Evolutionary conservation across 2,797 vertebrate species (phyloP).

Genomic region (Lagodon rhomboides): DNA sequence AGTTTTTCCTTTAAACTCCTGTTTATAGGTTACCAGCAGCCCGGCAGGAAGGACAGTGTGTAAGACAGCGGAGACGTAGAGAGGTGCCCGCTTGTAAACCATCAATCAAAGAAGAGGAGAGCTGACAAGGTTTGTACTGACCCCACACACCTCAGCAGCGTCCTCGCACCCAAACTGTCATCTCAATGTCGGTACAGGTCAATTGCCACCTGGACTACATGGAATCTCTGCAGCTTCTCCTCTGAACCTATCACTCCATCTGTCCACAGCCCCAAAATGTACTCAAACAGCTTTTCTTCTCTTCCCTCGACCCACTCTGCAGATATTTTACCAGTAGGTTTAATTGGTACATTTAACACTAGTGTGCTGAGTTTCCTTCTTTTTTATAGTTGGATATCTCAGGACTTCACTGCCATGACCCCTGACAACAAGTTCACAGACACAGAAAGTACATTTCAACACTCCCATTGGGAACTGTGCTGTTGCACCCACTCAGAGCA

Average conservation of each 20-base stretch:
- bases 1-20: neutral
- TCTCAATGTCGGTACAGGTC: constrained; percentile 45
- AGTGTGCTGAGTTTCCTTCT: no score
- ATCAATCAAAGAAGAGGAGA: constrained; percentile 51
- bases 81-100: constrained; percentile 31
- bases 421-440: constrained; percentile 1
- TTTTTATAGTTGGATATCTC: no score
- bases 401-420: neutral
- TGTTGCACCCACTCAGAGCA: constrained; percentile 1
- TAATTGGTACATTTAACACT: no score
- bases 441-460: neutral
- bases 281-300: fast-evolving
- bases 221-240: constrained; percentile 25
- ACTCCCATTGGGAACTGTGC: neutral
- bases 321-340: neutral
- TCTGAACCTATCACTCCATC: neutral
- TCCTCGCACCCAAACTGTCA: constrained; percentile 35
- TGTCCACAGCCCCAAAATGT: constrained; percentile 1
- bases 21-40: constrained; percentile 17
- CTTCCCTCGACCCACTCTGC: neutral
- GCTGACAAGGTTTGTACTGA: constrained; percentile 45
- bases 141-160: constrained; percentile 28
- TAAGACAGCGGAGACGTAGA: neutral
- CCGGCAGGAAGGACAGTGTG: constrained; percentile 26
- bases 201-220: constrained; percentile 13